Evolutionary conservation across 2,888 invertebrate genomes (phyloP), one percentile per base, ranked within the genome.

Genomic region (Acronicta psi): DNA sequence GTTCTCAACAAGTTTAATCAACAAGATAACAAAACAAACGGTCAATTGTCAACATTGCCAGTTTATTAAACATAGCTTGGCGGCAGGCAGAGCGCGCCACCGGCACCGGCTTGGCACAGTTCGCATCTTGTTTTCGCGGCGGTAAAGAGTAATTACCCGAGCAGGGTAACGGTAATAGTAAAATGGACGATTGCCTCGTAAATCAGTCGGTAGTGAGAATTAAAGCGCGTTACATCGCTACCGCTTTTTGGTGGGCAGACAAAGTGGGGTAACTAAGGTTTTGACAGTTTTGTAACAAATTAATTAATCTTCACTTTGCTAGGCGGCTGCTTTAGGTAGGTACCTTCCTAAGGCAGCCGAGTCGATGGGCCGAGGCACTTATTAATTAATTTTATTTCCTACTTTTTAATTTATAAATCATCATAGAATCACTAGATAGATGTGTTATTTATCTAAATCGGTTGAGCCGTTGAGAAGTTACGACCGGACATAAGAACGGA

Each of bases 161-260:
- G 46, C 20, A 17, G 11, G 29, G 44, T 29, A 20, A 18, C 54
- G 44, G 44, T 59, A 45, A 54, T 40, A 52, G 55, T 66, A 57
- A 69, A 66, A 55, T 49, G 62, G 37, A 41, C 59, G 69, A 65
- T 65, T 54, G 56, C 43, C 31, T 72, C 73, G 60, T 74, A 76
- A 74, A 73, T 76, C 73, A 61, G 36, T 31, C 60, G 59, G 46
- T 55, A 59, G 63, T 44, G 41, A 45, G 52, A 55, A 38, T 40
- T 46, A 57, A 53, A 41, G 46, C 34, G 29, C n/a, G 36, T 49
- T 55, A 40, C 40, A 38, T 16, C 44, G 36, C 41, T 18, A 29
- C 41, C 17, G 11, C 31, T 49, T 29, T 14, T 23, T 23, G 40
- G 13, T 16, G 0, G 16, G 10, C 0, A n/a, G 10, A 0, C 3